Evolutionary conservation across 2,888 invertebrate species (phyloP).

Genomic region (Drosophila subquinaria): DNA sequence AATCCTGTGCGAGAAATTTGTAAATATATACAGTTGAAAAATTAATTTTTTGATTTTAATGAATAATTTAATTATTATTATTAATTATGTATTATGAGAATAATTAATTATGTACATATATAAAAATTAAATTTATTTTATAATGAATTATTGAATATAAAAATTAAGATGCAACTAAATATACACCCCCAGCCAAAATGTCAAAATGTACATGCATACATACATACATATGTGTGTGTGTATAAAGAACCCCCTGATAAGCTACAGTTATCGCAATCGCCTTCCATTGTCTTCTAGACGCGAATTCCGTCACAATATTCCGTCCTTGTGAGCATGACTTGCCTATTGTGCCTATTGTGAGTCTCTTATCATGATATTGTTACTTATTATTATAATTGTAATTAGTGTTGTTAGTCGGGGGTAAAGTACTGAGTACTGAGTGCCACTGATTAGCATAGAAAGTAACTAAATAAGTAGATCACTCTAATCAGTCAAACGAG

Average conservation of each 20-base stretch:
- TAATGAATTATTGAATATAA: too few relatives aligned
- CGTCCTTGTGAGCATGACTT: constrained; percentile 56
- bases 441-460: constrained; percentile 7
- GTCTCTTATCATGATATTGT: constrained; percentile 30
- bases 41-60: too few relatives aligned
- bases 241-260: constrained; percentile 26
- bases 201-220: not conserved
- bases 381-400: constrained; percentile 22
- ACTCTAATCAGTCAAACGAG: constrained; percentile 15
- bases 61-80: too few relatives aligned
- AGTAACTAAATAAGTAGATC: constrained; percentile 13
- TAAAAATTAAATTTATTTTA: too few relatives aligned
- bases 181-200: not conserved
- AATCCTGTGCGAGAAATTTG: not conserved
- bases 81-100: too few relatives aligned
- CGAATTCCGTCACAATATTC: constrained; percentile 27
- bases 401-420: constrained; percentile 19
- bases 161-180: not conserved
- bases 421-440: constrained; percentile 19
- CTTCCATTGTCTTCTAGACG: constrained; percentile 30
- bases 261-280: constrained; percentile 40
- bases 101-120: too few relatives aligned
- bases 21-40: not conserved
- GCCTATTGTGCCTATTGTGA: constrained; percentile 4
- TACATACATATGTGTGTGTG: not conserved